These are phyloP conservation scores for Nysson spinosus DNA, from an alignment of 2,888 invertebrate species.

Conservation along the genomic window DNA sequence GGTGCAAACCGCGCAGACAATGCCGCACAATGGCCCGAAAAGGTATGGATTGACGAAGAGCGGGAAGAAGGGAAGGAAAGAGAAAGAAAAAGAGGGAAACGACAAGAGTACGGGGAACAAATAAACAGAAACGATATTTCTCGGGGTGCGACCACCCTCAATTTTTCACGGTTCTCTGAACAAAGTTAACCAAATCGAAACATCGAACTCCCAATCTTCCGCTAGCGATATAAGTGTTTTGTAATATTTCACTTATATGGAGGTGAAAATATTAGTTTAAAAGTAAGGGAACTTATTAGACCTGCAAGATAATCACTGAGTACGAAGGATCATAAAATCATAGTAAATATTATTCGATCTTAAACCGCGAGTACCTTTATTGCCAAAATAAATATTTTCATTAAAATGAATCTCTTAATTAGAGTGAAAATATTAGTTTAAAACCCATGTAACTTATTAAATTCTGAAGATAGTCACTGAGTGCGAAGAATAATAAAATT, in stretches of 20 bases:
- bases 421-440: too few relatives aligned
- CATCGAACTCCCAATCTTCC: not conserved
- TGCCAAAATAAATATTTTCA: too few relatives aligned
- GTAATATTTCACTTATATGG: not conserved
- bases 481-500: too few relatives aligned
- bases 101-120: not conserved
- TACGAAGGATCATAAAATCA: too few relatives aligned
- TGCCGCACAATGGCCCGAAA: conserved; percentile 18
- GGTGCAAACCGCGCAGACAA: conserved; percentile 16
- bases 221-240: not conserved
- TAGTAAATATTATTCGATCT: too few relatives aligned
- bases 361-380: too few relatives aligned
- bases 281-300: too few relatives aligned
- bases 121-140: conserved; percentile 29
- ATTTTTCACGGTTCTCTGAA: conserved; percentile 21
- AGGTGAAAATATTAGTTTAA: too few relatives aligned
- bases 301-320: too few relatives aligned
- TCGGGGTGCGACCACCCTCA: conserved; percentile 1
- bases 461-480: too few relatives aligned
- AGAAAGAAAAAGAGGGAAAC: conserved; percentile 6
- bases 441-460: too few relatives aligned
- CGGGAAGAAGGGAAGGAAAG: not conserved
- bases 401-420: too few relatives aligned
- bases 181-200: conserved; percentile 22
- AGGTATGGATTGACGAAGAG: conserved; percentile 18